These are phyloP conservation scores for Catharus minimus DNA, from an alignment of 2,113 vertebrate species.

Conservation along the genomic window DNA sequence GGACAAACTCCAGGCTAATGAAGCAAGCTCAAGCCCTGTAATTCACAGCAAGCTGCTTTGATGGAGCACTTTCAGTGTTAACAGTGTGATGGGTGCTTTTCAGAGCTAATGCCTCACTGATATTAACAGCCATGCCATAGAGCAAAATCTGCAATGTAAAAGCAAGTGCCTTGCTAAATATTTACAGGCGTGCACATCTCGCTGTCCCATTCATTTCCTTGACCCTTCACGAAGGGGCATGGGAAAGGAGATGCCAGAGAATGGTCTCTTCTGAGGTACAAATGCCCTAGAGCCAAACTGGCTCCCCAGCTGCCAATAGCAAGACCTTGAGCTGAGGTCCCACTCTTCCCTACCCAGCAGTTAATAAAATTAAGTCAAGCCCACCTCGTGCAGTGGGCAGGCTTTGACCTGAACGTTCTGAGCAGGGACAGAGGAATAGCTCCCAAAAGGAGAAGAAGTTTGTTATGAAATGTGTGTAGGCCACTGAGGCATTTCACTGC, in stretches of 20 bases:
- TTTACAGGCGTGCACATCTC: slow-evolving; percentile 44
- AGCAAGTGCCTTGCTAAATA: slow-evolving; percentile 49
- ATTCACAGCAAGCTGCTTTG: not conserved
- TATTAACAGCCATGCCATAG: slow-evolving; percentile 40
- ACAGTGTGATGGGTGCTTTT: slow-evolving; percentile 57
- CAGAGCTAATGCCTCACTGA: slow-evolving; percentile 48
- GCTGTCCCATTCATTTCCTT: slow-evolving; percentile 64
- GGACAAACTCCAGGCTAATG: slow-evolving; percentile 57
- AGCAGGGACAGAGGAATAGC: not conserved
- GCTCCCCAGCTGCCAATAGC: not conserved
- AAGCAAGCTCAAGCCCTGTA: slow-evolving; percentile 17
- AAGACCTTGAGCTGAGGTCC: not conserved
- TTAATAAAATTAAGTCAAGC: not conserved
- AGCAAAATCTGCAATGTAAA: slow-evolving; percentile 62
- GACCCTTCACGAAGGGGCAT: slow-evolving; percentile 51
- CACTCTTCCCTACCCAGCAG: not conserved
- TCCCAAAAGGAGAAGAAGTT: not conserved
- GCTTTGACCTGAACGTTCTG: not conserved
- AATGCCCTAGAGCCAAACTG: not conserved
- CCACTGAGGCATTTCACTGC: not conserved
- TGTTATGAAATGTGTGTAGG: not conserved
- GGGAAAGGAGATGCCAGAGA: slow-evolving; percentile 24
- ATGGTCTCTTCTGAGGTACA: slow-evolving; percentile 25
- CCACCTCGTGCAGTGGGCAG: not conserved
- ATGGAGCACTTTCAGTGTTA: slow-evolving; percentile 43